Conservation (phyloP, 2,113 vertebrate species). For the Antechinus flavipes region DNA sequence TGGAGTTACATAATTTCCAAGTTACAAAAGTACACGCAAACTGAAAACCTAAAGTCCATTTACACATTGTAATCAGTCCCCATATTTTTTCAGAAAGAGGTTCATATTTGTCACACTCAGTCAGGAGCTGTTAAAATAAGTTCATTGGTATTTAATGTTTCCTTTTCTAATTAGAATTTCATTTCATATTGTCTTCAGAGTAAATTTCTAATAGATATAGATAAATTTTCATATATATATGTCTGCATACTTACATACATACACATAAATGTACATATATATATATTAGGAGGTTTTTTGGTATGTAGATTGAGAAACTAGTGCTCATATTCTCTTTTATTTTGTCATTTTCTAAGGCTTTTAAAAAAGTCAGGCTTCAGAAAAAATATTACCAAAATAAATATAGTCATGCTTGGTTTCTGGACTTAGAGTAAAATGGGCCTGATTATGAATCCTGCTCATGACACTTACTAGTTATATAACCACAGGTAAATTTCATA, state of each 20-base stretch:
- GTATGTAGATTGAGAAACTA: background rate
- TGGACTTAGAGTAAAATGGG: background rate
- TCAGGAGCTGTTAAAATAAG: constrained; percentile 21
- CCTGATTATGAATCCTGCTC: background rate
- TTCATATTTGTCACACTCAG: constrained; percentile 1
- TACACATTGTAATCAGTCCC: background rate
- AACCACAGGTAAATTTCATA: background rate
- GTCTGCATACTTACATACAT: too few relatives aligned
- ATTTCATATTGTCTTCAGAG: background rate
- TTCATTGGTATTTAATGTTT: background rate
- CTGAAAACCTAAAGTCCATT: background rate
- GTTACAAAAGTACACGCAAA: background rate
- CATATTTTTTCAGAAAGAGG: background rate
- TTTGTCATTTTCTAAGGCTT: background rate
- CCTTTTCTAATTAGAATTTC: constrained; percentile 13
- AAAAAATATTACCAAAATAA: background rate
- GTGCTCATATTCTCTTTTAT: background rate
- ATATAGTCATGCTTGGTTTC: background rate
- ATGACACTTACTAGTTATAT: background rate
- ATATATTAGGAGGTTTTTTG: background rate
- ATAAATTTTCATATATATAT: too few relatives aligned
- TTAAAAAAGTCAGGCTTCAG: background rate
- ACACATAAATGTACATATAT: too few relatives aligned
- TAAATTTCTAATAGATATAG: background rate
- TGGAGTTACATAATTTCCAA: background rate